Evolutionary conservation across 2,888 invertebrate species (phyloP).

Genomic region (Luperina nickerlii): DNA sequence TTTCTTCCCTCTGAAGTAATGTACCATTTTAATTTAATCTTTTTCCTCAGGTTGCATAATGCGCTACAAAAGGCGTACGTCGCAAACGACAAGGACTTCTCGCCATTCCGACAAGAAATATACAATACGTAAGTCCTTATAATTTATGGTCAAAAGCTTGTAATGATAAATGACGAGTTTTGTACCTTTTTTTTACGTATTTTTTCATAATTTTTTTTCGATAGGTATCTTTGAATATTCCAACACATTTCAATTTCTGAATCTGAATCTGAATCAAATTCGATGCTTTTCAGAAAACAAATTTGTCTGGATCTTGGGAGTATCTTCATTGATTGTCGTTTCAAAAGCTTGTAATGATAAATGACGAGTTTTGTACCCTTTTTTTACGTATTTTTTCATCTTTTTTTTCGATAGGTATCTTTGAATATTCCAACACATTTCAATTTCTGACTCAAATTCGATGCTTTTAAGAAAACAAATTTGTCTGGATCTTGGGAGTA

Average conservation of each 20-base stretch:
- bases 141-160: background rate
- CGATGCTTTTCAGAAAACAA: background rate
- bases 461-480: background rate
- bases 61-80: slow-evolving; percentile 85
- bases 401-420: background rate
- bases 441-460: background rate
- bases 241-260: background rate
- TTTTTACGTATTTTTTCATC: background rate
- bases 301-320: background rate
- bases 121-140: slow-evolving; percentile 84
- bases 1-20: too few species aligned
- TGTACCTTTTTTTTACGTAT: background rate
- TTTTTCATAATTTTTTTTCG: background rate
- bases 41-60: slow-evolving; percentile 82
- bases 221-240: background rate
- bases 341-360: background rate
- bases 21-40: too few species aligned
- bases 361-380: background rate
- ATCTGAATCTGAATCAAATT: too few species aligned
- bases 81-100: slow-evolving; percentile 82
- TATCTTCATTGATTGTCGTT: too few species aligned
- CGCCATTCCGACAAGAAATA: slow-evolving; percentile 88
- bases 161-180: background rate
- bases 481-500: background rate
- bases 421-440: background rate